A percentile compares a stretch with the other conserved stretches of the same genome.
Evolutionary conservation across 2,888 invertebrate species (phyloP).

Genomic region (Chloromyia formosa): DNA sequence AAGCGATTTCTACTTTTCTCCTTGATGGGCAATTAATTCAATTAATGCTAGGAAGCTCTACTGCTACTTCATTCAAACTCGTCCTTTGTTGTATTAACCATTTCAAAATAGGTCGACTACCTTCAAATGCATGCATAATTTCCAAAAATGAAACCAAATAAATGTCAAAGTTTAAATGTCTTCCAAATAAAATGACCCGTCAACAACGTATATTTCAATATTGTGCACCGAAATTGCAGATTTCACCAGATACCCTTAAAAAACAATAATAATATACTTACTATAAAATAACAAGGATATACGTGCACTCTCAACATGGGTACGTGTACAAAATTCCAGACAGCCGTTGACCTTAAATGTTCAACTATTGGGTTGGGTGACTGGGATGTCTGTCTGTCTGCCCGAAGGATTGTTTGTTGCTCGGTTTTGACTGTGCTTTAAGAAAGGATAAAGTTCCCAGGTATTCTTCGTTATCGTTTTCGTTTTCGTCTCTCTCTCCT

Average conservation of each 20-base stretch:
- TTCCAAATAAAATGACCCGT: too few species aligned
- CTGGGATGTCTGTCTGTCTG: conserved; percentile 34
- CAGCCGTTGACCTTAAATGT: conserved; percentile 41
- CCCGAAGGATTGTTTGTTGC: conserved; percentile 21
- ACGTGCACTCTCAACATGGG: not conserved
- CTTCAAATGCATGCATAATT: too few species aligned
- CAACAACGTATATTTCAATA: not conserved
- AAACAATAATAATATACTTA: conserved; percentile 36
- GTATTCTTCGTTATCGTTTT: conserved; percentile 11
- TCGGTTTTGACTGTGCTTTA: conserved; percentile 8
- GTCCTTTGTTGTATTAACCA: too few species aligned
- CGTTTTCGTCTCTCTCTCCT: not conserved
- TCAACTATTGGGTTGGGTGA: conserved; percentile 29
- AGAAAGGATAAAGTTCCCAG: conserved; percentile 38
- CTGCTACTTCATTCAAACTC: too few species aligned
- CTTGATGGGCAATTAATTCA: too few species aligned
- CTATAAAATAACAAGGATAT: conserved; percentile 7
- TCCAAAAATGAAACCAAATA: too few species aligned
- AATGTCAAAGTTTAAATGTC: too few species aligned
- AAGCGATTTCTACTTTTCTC: too few species aligned
- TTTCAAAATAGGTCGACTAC: too few species aligned
- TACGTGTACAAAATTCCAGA: conserved; percentile 32
- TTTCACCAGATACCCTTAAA: not conserved
- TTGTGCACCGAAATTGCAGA: conserved; percentile 7
- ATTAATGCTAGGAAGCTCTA: too few species aligned